phyloP scores from a whole-genome alignment of 2,888 invertebrate species.

The Shargacucullia verbasci region DNA sequence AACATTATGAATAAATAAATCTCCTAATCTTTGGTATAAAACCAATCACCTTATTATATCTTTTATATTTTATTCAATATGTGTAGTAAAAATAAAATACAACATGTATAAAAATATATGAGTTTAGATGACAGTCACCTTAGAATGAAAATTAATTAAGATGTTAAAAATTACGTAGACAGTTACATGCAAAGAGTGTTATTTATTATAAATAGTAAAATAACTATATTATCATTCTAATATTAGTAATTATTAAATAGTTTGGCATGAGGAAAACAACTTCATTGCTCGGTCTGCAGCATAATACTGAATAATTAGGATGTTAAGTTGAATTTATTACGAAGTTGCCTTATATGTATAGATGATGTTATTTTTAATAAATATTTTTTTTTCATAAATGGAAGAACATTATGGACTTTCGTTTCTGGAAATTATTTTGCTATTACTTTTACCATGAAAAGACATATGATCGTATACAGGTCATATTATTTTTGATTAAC shows the following conservation, averaged over 20 bases:
- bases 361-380: too few species aligned
- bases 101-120: slow-evolving; percentile 48
- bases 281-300: slow-evolving; percentile 24
- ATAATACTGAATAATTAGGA: slow-evolving; percentile 33
- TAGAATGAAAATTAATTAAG: slow-evolving; percentile 36
- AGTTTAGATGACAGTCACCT: slow-evolving; percentile 37
- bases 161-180: slow-evolving; percentile 24
- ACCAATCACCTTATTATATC: slow-evolving; percentile 40
- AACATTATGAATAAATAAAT: slow-evolving; percentile 37
- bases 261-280: slow-evolving; percentile 44
- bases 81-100: slow-evolving; percentile 43
- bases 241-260: slow-evolving; percentile 31
- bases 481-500: slow-evolving; percentile 5
- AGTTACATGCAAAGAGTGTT: slow-evolving; percentile 23
- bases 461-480: slow-evolving; percentile 30
- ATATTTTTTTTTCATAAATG: slow-evolving; percentile 6
- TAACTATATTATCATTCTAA: slow-evolving; percentile 13
- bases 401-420: slow-evolving; percentile 1
- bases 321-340: slow-evolving; percentile 4
- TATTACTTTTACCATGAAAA: slow-evolving; percentile 9
- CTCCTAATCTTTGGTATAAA: slow-evolving; percentile 55
- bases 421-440: not conserved
- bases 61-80: slow-evolving; percentile 18
- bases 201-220: slow-evolving; percentile 11
- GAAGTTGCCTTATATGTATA: slow-evolving; percentile 19